Base-by-base conservation (phyloP, 2,113 vertebrate species). In the Gymnocephalus cernua region DNA sequence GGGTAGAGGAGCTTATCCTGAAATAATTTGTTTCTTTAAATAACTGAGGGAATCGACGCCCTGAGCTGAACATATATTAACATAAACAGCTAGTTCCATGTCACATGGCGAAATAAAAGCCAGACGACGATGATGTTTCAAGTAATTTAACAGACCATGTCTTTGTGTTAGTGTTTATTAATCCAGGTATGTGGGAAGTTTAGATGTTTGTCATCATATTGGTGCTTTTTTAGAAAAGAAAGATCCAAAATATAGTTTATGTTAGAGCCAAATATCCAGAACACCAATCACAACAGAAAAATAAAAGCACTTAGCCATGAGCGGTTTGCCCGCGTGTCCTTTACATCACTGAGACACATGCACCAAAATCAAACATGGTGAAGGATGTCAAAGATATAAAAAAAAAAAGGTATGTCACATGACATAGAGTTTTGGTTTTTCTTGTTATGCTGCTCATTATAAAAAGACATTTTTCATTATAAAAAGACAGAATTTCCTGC, bases 1-100 rank as follows among this genome's bases (percentile, higher is more conserved):
- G 91, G 89, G 81, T 73, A 74, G 71, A 89, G 76, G 80, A 92
- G 80, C 91, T 83, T 86, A 92, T 82, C 91, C 91, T 92, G 91
- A 94, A 91, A 92, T 93, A 94, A 94, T 92, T 79, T 87, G 91
- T 88, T 91, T 80, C 92, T 93, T 93, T 92, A 93, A 93, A 94
- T 94, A 95, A 93, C 92, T 83, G 51, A 66, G 82, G 63, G 82
- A 86, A 80, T 62, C 78, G 80, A 85, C 6, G 79, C 91, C 59
- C 48, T 56, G 12, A 86, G 89, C 82, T 79, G 44, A 89, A 89
- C 74, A 81, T 91, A 85, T 25, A 90, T 83, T 71, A 89, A 83
- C 77, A 83, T 83, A 87, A 89, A 81, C 65, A 79, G 74, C 27
- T n/a, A 53, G 18, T 32, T 77, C 32, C 23, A 12, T 50, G 73